Evolutionary conservation across 2,113 vertebrate species (phyloP).

Genomic region (Gobius niger): DNA sequence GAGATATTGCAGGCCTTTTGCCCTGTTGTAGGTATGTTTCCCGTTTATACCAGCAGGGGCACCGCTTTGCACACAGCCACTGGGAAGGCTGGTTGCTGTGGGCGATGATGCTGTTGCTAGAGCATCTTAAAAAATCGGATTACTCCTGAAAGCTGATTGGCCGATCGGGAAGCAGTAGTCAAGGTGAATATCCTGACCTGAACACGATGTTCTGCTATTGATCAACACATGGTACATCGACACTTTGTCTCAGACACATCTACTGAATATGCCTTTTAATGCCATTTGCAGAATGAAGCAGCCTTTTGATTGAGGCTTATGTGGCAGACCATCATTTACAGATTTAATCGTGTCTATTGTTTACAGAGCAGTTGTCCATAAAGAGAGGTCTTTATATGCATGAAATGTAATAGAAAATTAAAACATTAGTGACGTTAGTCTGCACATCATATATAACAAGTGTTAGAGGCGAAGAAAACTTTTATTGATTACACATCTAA

Average conservation of each 20-base stretch:
- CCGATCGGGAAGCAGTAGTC: conserved; percentile 22
- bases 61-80: not conserved
- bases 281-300: too few relatives aligned
- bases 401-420: too few relatives aligned
- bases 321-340: too few relatives aligned
- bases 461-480: too few relatives aligned
- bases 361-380: too few relatives aligned
- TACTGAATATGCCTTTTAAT: not conserved
- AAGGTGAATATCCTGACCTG: conserved; percentile 15
- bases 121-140: conserved; percentile 45
- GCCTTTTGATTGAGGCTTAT: too few relatives aligned
- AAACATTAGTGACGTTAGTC: too few relatives aligned
- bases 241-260: not conserved
- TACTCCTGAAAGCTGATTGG: conserved; percentile 49
- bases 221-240: not conserved
- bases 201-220: conserved; percentile 1
- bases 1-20: not conserved
- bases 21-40: conserved; percentile 9
- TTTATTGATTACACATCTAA: too few relatives aligned
- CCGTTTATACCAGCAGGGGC: not conserved
- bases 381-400: too few relatives aligned
- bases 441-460: too few relatives aligned
- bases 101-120: conserved; percentile 58
- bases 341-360: too few relatives aligned
- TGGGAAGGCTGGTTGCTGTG: conserved; percentile 41